Evolutionary conservation across 2,797 vertebrate species (phyloP).

Genomic region (Megaceryle alcyon): DNA sequence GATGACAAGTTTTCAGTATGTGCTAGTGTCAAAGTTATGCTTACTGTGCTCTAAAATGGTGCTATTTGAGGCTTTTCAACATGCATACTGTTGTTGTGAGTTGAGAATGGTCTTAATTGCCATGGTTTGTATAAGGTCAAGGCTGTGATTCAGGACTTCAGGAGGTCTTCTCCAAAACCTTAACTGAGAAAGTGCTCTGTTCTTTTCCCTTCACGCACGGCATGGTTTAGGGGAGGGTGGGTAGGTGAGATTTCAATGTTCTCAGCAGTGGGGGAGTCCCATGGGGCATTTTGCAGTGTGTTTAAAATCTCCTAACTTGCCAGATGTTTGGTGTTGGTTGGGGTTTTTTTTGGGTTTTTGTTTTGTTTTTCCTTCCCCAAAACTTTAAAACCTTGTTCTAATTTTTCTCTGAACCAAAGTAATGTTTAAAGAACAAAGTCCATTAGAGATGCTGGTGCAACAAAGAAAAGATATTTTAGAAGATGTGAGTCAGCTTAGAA

Average conservation of each 20-base stretch:
- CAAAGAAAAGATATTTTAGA: not conserved
- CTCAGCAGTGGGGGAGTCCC: not conserved
- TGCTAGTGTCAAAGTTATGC: not conserved
- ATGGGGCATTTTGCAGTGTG: not conserved
- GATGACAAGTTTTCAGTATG: not conserved
- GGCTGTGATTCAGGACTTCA: not conserved
- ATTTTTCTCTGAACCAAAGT: not conserved
- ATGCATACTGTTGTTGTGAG: not conserved
- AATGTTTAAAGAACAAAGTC: not conserved
- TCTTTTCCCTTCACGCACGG: not conserved
- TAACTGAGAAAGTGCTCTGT: not conserved
- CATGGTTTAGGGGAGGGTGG: not conserved
- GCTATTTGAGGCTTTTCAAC: not conserved
- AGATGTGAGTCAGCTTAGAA: not conserved
- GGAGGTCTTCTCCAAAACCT: not conserved
- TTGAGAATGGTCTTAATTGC: not conserved
- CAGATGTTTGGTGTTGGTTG: not conserved
- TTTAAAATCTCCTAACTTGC: conserved; percentile 39
- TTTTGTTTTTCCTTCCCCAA: not conserved
- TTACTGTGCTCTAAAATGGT: not conserved
- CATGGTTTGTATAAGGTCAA: not conserved
- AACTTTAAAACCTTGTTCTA: not conserved
- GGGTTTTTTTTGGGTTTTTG: not conserved
- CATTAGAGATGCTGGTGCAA: not conserved
- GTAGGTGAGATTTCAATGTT: not conserved